Base-by-base conservation (phyloP, 2,888 invertebrate species). In the Anoplius nigerrimus region DNA sequence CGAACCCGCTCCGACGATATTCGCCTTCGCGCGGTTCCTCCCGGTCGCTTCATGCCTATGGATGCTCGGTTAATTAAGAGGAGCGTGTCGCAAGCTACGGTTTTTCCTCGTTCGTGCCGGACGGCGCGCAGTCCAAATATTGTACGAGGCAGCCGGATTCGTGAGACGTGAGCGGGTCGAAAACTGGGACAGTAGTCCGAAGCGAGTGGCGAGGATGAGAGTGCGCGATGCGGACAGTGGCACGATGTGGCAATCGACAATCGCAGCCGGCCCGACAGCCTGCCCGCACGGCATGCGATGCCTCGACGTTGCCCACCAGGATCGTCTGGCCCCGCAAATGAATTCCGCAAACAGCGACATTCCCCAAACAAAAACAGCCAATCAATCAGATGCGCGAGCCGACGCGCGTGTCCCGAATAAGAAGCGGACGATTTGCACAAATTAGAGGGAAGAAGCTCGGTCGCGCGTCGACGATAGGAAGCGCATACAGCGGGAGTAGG, bases 271-370 rank as follows among this genome's bases (percentile, higher is more conserved):
- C 34, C 34, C 11, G 11, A 34, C 11, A 34, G 11, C 34, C n/a
- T n/a, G n/a, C n/a, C n/a, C n/a, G n/a, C n/a, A n/a, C n/a, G n/a
- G n/a, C n/a, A n/a, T n/a, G n/a, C n/a, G n/a, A n/a, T n/a, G n/a
- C n/a, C n/a, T n/a, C 8, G 8, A 5, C 34, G 34, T 34, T 1
- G 6, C 4, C 34, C 34, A 2, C 24, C 24, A 6, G 11, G 34
- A 34, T 34, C 34, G 34, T 34, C 11, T 34, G 6, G 34, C 11
- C 34, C 75, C 73, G 78, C 77, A 81, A 83, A 82, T 81, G 73
- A 79, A 80, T 84, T 84, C 75, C 69, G 75, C 83, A 83, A 85
- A 84, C 76, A 84, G 74, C 78, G 72, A 76, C 72, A 74, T 75
- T 71, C 69, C 56, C 68, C 75, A 79, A 79, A 79, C 76, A 78